Base-by-base conservation (phyloP, 2,888 invertebrate genomes). In the Drosophila greeni region DNA sequence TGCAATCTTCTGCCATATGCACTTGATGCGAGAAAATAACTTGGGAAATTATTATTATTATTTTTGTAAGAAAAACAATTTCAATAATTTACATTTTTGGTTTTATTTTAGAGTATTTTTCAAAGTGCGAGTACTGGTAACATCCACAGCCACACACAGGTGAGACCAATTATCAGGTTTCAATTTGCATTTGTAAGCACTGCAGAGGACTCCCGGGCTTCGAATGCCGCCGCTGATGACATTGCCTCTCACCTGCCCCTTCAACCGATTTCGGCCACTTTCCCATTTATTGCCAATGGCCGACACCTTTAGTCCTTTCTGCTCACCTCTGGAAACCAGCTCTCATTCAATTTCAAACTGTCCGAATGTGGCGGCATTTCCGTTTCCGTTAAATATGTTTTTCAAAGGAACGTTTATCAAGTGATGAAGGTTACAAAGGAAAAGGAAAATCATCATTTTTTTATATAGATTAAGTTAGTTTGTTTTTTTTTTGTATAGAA, bases 181-280 rank as follows among this genome's bases (percentile, higher is more conserved):
- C 72, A 75, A 75, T 75, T 75, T 75, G 77, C 77, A 75, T 75
- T 75, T 75, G 60, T 76, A 74, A 75, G 77, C 72, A 76, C 71
- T 73, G 76, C 73, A 59, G 64, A 52, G 65, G 48, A 51, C 20
- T 48, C 51, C 51, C 62, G 58, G 57, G 43, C 36, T 43, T 12
- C 18, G 31, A 36, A 33, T 18, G 48, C 26, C 20, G n/a, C 48
- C 36, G 34, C 42, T 39, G 66, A 47, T 33, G 36, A 26, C 31
- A 34, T 37, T 31, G 16, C 33, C n/a, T n/a, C n/a, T n/a, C n/a
- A 29, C 49, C 34, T 49, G 31, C 12, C 29, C 12, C 37, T 24
- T 40, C 34, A 49, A 49, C 43, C 64, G 70, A 58, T 45, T 54
- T 51, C 54, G 37, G 62, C 55, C 55, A 64, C n/a, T 70, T 73